Evolutionary conservation across 2,888 invertebrate species (phyloP).

Genomic region (Apamea crenata): DNA sequence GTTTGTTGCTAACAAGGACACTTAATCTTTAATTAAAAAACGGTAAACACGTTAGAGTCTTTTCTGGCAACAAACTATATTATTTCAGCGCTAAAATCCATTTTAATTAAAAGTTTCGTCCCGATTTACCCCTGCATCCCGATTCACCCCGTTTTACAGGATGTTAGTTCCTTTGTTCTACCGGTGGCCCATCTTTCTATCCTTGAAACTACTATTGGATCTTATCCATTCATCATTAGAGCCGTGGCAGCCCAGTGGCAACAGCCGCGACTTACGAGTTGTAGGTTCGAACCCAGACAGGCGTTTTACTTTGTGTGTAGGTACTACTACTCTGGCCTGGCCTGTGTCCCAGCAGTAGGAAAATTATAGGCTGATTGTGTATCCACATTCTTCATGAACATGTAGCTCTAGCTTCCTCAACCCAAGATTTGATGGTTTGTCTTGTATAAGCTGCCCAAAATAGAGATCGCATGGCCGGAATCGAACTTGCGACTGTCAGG

Average conservation of each 20-base stretch:
- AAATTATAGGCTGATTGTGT: background rate
- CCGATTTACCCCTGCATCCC: no score
- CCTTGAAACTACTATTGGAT: background rate
- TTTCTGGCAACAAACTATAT: no score
- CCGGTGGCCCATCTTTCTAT: background rate
- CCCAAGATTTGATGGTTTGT: no score
- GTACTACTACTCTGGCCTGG: background rate
- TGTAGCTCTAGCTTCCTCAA: no score
- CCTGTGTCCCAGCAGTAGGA: background rate
- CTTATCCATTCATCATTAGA: no score
- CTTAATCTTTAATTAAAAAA: no score
- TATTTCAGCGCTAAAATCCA: no score
- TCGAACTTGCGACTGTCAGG: background rate
- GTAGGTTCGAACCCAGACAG: background rate
- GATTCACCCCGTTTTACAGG: no score
- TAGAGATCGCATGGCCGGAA: background rate
- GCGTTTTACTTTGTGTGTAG: background rate
- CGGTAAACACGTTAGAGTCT: no score
- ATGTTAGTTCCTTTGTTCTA: background rate
- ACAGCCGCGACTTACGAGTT: background rate
- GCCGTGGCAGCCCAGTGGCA: background rate
- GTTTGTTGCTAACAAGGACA: no score
- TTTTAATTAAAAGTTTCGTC: no score
- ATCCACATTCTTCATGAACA: no score
- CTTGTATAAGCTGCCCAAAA: background rate